Evolutionary conservation across 1,140 invertebrate genomes (phyloP).

Genomic region (Pseudobourletiella spinata): DNA sequence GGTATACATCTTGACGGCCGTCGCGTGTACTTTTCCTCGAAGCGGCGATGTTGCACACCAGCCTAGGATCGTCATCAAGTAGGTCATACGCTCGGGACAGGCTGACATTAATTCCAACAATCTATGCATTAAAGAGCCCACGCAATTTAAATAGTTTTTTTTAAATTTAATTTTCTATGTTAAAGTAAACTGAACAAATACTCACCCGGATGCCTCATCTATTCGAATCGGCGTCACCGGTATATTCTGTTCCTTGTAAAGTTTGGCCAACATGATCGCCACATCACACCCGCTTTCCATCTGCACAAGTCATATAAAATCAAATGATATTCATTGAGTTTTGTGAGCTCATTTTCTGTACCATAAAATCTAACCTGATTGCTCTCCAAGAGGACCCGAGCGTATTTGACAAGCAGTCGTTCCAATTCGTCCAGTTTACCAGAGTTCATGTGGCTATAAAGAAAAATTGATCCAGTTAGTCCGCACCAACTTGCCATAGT

Average conservation of each 20-base stretch:
- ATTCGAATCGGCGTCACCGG: not conserved
- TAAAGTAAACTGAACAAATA: too few species aligned
- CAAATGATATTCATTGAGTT: not conserved
- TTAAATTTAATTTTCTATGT: not conserved
- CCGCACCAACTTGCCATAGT: not conserved
- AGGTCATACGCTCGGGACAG: slow-evolving; percentile 22
- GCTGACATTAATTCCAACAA: slow-evolving; percentile 20
- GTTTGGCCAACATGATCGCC: slow-evolving; percentile 28
- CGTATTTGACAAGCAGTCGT: slow-evolving; percentile 12
- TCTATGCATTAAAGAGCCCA: slow-evolving; percentile 8
- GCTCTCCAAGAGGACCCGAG: slow-evolving; percentile 15
- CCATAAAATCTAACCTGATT: slow-evolving; percentile 8
- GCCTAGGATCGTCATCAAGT: slow-evolving; percentile 17
- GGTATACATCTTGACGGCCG: slow-evolving; percentile 20
- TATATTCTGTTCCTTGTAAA: slow-evolving; percentile 3
- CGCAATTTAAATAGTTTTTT: too few species aligned
- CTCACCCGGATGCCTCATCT: not conserved
- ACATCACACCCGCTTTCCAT: slow-evolving; percentile 33
- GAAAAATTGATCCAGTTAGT: not conserved
- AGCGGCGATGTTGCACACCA: slow-evolving; percentile 17
- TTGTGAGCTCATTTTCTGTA: not conserved
- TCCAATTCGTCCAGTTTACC: slow-evolving; percentile 26
- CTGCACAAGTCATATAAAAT: slow-evolving; percentile 9
- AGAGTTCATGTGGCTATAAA: slow-evolving; percentile 13
- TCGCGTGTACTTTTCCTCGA: slow-evolving; percentile 13